Conservation (phyloP, 2,888 invertebrate species). For the Melanostoma mellinum region DNA sequence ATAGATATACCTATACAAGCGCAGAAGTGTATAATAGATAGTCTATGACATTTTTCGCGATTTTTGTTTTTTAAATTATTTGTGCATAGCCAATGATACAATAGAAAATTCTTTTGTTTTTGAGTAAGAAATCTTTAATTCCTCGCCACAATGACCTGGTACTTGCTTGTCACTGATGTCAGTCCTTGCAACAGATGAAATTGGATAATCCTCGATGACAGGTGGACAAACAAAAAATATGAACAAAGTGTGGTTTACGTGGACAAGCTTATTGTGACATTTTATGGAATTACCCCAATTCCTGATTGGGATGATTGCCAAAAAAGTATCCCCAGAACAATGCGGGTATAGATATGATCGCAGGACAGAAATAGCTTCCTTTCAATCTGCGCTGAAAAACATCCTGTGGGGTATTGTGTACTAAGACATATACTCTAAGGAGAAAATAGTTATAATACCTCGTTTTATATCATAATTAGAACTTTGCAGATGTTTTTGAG, state of each 20-base stretch:
- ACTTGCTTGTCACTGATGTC: conserved; percentile 36
- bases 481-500: conserved; percentile 1
- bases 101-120: conserved; percentile 47
- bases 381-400: conserved; percentile 1
- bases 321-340: conserved; percentile 50
- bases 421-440: neutral
- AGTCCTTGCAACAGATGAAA: conserved; percentile 17
- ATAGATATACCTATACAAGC: neutral
- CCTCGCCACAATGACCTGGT: conserved; percentile 62
- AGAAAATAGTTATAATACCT: conserved; percentile 7
- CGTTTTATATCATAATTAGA: conserved; percentile 39
- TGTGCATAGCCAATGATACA: conserved; percentile 15
- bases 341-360: conserved; percentile 11
- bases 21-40: too few species aligned
- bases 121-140: conserved; percentile 14
- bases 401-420: neutral
- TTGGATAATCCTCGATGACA: conserved; percentile 63
- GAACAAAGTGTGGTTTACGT: neutral
- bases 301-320: conserved; percentile 70
- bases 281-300: conserved; percentile 37
- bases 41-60: neutral
- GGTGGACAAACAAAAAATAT: conserved; percentile 53
- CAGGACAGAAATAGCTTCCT: conserved; percentile 10
- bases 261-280: conserved; percentile 24
- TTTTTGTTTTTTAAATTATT: neutral